Evolutionary conservation across 2,113 vertebrate species (phyloP), one percentile per base, ranked within the genome.

Genomic region (Caretta caretta): DNA sequence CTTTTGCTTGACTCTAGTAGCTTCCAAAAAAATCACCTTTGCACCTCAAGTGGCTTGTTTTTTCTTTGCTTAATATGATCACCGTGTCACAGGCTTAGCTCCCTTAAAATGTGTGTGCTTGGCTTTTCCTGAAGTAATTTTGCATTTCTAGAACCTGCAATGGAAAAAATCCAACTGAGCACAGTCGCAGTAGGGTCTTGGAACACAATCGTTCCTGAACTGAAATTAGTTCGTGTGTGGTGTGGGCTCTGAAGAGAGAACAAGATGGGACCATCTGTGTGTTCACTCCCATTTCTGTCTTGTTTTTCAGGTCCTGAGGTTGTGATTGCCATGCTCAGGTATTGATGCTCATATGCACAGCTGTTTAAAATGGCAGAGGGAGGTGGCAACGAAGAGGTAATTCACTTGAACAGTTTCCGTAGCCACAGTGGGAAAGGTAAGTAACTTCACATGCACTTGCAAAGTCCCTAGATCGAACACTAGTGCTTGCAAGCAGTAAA

Each of bases 321-420:
- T 50, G 76, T 87, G 86, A 81, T 89, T 88, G 80, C 90, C 95
- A 98, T 98, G 98, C 90, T 90, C 82, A 53, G 86, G 17, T 90
- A 38, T 9, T 98, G 88, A 94, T 42, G 19, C 98, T n/a, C 96
- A 82, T 31, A 88, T 95, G 65, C 90, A 25, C 59, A 83, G 96
- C 90, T 93, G 84, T 90, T 97, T 87, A 99, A 98, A 94, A 99
- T 99, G 99, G 99, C 99, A 97, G 99, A 99, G 93, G 98, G 98
- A 96, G 98, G 96, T 88, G 98, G 97, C 69, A 99, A 98, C 79
- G 98, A 99, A 93, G 99, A 99, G 49, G 98, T 99, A 17, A 99
- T 99, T 97, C 99, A 99, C 94, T 96, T 99, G 96, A 99, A 97
- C 94, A 99, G 98, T 96, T 99, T 99, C 98, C 98, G 97, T 76